Evolutionary conservation across 2,888 invertebrate species (phyloP), one percentile per base, ranked within the genome.

Genomic region (Eudemis profundana): DNA sequence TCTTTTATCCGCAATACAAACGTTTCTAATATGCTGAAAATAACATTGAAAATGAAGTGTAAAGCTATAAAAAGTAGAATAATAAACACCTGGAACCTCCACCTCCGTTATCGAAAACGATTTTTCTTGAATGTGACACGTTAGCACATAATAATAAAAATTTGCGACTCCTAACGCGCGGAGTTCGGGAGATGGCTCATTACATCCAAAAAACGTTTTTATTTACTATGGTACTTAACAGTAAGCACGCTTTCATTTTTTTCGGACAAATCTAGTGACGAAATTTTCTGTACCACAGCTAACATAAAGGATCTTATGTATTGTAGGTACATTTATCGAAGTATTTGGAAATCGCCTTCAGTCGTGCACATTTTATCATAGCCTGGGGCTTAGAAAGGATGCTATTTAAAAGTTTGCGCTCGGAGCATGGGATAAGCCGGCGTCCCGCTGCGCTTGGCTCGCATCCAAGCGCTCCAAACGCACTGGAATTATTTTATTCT

Each of bases 401-500:
- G 80, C 78, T 79, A 78, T 78, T 83, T 82, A 78, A 81, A 84
- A 84, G 77, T 85, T 84, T 78, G 70, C 70, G 74, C 75, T 74
- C 70, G 70, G 74, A 61, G 66, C 66, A 44, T 42, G 69, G 81
- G 81, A 81, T 82, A 82, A 78, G 73, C 77, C 77, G 72, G 78
- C 78, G 78, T 74, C 78, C 82, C 72, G 78, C 74, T 72, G 77
- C 76, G 75, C 70, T 77, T 87, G 87, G 87, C 86, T 71, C 66
- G 63, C 66, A 60, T 81, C 86, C 87, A 87, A 74, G 75, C 75
- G 73, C 74, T 79, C 79, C 77, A 77, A 78, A 76, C 72, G 72
- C 75, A 78, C 81, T 78, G 78, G 82, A 85, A 86, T 86, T 85
- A 86, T 84, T 84, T 82, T 85, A n/a, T n/a, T n/a, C n/a, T n/a